phyloP scores from a whole-genome alignment of 2,888 invertebrate species.

The Anthoptus insignis region DNA sequence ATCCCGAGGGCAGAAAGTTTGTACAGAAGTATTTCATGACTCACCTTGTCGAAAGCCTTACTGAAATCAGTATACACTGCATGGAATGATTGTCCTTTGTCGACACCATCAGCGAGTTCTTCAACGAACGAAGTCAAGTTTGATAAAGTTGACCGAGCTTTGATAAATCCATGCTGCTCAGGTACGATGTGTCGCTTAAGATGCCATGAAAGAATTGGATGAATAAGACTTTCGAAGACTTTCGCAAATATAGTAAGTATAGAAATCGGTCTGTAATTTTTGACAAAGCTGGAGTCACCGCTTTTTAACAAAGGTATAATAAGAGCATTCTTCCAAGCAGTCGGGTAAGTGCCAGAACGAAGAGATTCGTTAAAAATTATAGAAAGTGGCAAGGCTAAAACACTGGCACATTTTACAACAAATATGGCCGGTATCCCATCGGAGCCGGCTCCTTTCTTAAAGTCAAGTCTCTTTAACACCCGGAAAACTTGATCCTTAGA shows the following conservation, averaged over 20 bases:
- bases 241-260: constrained; percentile 39
- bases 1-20: constrained; percentile 12
- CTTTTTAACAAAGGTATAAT: constrained; percentile 41
- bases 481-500: constrained; percentile 13
- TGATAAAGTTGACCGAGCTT: constrained; percentile 37
- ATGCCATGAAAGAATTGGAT: constrained; percentile 26
- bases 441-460: constrained; percentile 34
- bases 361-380: constrained; percentile 30
- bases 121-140: constrained; percentile 37
- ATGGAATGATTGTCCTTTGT: constrained; percentile 28
- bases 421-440: constrained; percentile 35
- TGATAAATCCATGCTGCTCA: constrained; percentile 46
- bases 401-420: constrained; percentile 11
- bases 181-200: constrained; percentile 20
- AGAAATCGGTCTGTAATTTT: constrained; percentile 43
- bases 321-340: constrained; percentile 38
- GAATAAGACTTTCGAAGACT: constrained; percentile 38
- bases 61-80: constrained; percentile 19
- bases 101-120: constrained; percentile 30
- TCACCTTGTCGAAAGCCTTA: constrained; percentile 31
- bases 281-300: constrained; percentile 21
- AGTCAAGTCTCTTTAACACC: constrained; percentile 35
- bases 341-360: constrained; percentile 22
- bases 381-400: constrained; percentile 11
- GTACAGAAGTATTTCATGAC: constrained; percentile 28